These are phyloP conservation scores for Corydoras maculifer DNA, from an alignment of 2,113 vertebrate species.

Conservation along the genomic window DNA sequence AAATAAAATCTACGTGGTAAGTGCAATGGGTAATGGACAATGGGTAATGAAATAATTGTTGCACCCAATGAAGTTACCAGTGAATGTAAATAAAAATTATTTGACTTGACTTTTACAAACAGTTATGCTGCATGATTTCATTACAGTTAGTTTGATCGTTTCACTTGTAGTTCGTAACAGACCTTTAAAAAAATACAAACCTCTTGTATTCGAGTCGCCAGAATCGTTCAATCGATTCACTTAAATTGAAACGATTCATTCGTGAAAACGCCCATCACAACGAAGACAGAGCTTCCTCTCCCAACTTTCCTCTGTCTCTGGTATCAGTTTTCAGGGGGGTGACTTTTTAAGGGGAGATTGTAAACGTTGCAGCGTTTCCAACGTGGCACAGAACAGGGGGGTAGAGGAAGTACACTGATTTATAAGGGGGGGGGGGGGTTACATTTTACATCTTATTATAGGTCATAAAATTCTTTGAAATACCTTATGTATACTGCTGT, in stretches of 20 bases:
- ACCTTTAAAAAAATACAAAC: too few relatives aligned
- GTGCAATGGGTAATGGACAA: too few relatives aligned
- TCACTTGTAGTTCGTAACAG: too few relatives aligned
- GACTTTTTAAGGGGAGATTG: conserved; percentile 13
- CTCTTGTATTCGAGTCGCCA: neutral
- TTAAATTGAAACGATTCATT: neutral
- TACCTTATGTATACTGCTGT: neutral
- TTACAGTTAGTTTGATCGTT: too few relatives aligned
- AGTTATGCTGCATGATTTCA: too few relatives aligned
- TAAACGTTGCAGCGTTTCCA: conserved; percentile 22
- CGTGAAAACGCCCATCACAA: conserved; percentile 4
- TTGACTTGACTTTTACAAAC: too few relatives aligned
- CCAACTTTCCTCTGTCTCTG: conserved; percentile 10
- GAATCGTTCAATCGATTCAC: conserved; percentile 8
- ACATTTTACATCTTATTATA: too few relatives aligned
- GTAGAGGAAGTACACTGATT: neutral
- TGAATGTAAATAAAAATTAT: too few relatives aligned
- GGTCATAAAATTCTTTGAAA: neutral
- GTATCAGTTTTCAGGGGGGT: conserved; percentile 26
- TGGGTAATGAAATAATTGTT: too few relatives aligned
- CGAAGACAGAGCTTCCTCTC: conserved; percentile 5
- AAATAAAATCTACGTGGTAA: too few relatives aligned
- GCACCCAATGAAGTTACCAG: too few relatives aligned
- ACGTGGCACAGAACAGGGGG: conserved; percentile 39
- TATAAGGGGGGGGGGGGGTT: conserved; percentile 12